phyloP scores from a whole-genome alignment of 92 coral and sea anemone genomes.

The Galaxea fascicularis region DNA sequence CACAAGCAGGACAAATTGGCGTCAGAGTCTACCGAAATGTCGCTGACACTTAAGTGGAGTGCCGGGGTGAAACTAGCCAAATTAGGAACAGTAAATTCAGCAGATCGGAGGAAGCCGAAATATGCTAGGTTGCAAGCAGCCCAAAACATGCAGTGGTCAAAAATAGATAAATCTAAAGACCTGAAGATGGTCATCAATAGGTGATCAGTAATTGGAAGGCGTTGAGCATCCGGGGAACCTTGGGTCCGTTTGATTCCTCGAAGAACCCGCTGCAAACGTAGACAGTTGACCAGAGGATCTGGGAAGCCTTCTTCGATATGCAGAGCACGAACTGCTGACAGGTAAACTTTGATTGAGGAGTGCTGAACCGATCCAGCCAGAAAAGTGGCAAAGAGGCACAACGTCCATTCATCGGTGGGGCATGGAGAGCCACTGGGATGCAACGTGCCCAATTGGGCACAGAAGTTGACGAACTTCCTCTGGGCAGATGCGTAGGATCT shows the following conservation, averaged over 20 bases:
- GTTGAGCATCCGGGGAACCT: neutral
- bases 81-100: conserved; percentile 41
- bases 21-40: conserved; percentile 40
- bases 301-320: conserved; percentile 9
- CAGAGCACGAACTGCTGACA: conserved; percentile 13
- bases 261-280: conserved; percentile 1
- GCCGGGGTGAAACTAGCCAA: conserved; percentile 23
- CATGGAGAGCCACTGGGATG: conserved; percentile 13
- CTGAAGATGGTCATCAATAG: neutral
- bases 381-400: conserved; percentile 34
- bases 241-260: neutral
- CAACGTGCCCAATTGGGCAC: conserved; percentile 1
- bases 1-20: conserved; percentile 27
- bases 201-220: conserved; percentile 22
- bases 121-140: conserved; percentile 46
- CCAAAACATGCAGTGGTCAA: conserved; percentile 64
- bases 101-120: conserved; percentile 46
- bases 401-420: conserved; percentile 38
- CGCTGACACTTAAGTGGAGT: conserved; percentile 18
- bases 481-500: conserved; percentile 46
- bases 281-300: neutral
- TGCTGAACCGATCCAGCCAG: conserved; percentile 18
- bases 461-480: conserved; percentile 22
- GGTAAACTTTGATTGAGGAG: conserved; percentile 37
- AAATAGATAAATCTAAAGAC: neutral